Evolutionary conservation across 2,797 vertebrate species (phyloP).

Genomic region (Ctenosaura bakeri): DNA sequence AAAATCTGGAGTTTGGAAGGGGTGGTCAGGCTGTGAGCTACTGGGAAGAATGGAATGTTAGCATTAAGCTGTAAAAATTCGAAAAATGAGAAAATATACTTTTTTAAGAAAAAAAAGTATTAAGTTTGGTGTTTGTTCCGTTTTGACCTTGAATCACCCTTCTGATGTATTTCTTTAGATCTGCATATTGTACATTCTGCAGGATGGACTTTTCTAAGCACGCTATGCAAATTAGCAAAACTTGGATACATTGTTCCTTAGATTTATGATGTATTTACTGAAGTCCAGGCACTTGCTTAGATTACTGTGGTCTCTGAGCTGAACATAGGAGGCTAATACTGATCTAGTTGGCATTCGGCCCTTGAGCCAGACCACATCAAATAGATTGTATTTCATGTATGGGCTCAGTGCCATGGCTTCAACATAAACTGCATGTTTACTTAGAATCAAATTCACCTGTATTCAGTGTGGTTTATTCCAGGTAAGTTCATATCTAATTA

Average conservation of each 20-base stretch:
- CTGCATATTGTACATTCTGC: not conserved
- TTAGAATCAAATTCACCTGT: not conserved
- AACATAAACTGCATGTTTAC: not conserved
- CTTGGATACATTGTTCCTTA: not conserved
- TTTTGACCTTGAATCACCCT: not conserved
- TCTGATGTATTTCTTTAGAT: not conserved
- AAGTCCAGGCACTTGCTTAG: not conserved
- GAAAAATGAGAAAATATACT: not conserved
- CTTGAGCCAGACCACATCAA: slow-evolving; percentile 4
- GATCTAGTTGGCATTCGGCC: slow-evolving; percentile 1
- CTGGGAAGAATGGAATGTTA: not conserved
- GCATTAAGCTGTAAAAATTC: not conserved
- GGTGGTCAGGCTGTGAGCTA: not conserved
- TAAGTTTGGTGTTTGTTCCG: not conserved
- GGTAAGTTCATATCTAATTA: not conserved
- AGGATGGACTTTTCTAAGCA: not conserved
- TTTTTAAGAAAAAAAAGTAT: not conserved
- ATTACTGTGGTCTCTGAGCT: not conserved
- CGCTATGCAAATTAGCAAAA: not conserved
- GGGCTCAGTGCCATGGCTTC: not conserved
- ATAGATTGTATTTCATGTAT: not conserved
- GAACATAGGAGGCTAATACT: not conserved
- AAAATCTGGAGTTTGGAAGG: not conserved
- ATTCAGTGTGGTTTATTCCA: not conserved
- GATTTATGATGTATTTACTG: not conserved